Evolutionary conservation across 2,113 vertebrate genomes (phyloP).

Genomic region (Probosciger aterrimus): DNA sequence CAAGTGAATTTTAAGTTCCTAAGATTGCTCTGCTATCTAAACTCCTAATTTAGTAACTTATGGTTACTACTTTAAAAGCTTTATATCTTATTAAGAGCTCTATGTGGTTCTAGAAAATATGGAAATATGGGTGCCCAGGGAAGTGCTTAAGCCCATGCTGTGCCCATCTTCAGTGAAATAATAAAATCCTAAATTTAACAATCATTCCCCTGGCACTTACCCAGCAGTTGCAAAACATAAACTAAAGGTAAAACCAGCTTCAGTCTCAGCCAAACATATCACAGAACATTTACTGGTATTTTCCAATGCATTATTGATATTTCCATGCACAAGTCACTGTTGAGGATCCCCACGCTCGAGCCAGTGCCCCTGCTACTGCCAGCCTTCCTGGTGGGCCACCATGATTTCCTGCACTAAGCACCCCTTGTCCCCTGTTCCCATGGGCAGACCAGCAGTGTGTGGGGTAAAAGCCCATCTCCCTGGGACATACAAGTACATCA

Average conservation of each 20-base stretch:
- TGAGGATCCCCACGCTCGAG: background rate
- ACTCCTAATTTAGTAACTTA: background rate
- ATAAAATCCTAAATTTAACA: background rate
- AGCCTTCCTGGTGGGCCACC: background rate
- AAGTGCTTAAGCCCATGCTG: background rate
- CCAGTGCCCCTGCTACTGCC: rapidly evolving
- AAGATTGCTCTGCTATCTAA: background rate
- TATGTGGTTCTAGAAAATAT: background rate
- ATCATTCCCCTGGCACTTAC: too few species aligned
- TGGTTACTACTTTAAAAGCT: background rate
- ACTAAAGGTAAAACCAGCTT: background rate
- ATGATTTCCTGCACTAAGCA: rapidly evolving
- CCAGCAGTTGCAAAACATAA: background rate
- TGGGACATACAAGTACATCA: rapidly evolving
- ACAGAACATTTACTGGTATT: too few species aligned
- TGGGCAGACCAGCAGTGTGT: rapidly evolving
- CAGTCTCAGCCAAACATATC: background rate
- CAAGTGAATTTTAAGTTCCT: background rate
- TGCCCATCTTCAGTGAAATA: background rate
- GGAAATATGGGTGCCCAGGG: background rate
- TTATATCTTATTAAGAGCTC: background rate
- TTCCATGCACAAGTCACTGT: rapidly evolving
- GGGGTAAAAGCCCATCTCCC: background rate
- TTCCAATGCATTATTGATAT: background rate
- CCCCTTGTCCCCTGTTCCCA: too few species aligned